Percentiles rank a stretch among this genome's conserved stretches.
These are phyloP conservation scores for Ceraclea dissimilis DNA, from an alignment of 2,888 invertebrate species.

Conservation along the genomic window DNA sequence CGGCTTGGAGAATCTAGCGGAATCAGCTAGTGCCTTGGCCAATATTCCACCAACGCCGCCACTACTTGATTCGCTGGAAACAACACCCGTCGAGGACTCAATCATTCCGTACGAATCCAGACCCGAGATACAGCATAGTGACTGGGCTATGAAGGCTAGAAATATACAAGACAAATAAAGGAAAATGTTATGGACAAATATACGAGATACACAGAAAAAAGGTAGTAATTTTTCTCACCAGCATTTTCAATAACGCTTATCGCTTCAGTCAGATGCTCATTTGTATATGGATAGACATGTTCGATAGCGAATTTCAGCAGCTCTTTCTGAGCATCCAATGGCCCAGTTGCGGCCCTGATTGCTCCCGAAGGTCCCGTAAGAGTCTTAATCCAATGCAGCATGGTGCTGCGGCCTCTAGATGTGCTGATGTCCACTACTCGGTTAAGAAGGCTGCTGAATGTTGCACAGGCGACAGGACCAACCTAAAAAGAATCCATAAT, in stretches of 20 bases:
- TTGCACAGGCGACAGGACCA: slow-evolving; percentile 68
- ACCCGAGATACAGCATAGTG: slow-evolving; percentile 41
- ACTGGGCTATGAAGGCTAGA: slow-evolving; percentile 44
- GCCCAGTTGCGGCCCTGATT: slow-evolving; percentile 56
- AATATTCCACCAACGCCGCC: slow-evolving; percentile 63
- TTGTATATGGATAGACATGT: slow-evolving; percentile 43
- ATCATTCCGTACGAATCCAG: slow-evolving; percentile 47
- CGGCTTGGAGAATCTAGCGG: slow-evolving; percentile 51
- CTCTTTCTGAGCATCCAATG: slow-evolving; percentile 59
- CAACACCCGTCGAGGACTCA: slow-evolving; percentile 37
- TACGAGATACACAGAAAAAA: too few relatives aligned
- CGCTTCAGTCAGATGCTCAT: slow-evolving; percentile 62
- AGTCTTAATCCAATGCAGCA: slow-evolving; percentile 64
- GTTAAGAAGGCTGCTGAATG: slow-evolving; percentile 62
- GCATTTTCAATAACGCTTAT: slow-evolving; percentile 68
- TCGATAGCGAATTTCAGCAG: slow-evolving; percentile 14
- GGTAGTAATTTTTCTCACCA: slow-evolving; percentile 37
- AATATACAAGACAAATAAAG: too few relatives aligned
- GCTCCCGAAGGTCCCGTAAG: slow-evolving; percentile 62
- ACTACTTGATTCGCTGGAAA: slow-evolving; percentile 37
- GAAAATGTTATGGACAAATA: too few relatives aligned
- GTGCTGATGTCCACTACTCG: slow-evolving; percentile 52
- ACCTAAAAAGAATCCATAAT: slow-evolving; percentile 42
- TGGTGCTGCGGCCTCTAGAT: slow-evolving; percentile 36
- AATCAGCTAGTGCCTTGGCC: slow-evolving; percentile 60